Evolutionary conservation across 2,113 vertebrate species (phyloP).

Genomic region (Isurus oxyrinchus): DNA sequence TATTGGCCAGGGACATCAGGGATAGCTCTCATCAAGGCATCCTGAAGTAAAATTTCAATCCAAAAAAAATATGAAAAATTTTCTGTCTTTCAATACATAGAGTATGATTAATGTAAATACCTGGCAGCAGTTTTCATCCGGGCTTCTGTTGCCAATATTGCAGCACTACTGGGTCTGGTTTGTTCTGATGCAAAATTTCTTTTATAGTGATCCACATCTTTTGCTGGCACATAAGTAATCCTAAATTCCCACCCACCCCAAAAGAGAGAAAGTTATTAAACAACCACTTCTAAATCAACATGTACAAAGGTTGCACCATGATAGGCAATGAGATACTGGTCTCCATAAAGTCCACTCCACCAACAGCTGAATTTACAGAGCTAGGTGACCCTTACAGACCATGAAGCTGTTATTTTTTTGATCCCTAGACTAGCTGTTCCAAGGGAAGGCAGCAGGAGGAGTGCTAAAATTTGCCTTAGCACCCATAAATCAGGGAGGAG

Average conservation of each 20-base stretch:
- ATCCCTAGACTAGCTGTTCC: neutral
- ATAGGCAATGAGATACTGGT: neutral
- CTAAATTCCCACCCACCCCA: neutral
- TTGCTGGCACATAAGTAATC: constrained; percentile 13
- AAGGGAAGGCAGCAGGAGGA: neutral
- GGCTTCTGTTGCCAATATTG: neutral
- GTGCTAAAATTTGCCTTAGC: neutral
- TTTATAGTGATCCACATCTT: constrained; percentile 6
- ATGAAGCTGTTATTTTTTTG: neutral
- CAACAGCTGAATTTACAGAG: neutral
- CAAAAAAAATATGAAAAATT: neutral
- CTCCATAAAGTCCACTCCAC: neutral
- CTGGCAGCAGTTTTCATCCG: neutral
- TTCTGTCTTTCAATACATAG: neutral
- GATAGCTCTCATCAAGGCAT: neutral
- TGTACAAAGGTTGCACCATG: no score
- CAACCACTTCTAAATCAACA: neutral
- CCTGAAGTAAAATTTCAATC: neutral
- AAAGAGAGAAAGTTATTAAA: neutral
- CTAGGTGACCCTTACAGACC: neutral
- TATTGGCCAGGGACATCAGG: no score
- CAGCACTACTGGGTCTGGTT: neutral
- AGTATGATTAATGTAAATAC: neutral
- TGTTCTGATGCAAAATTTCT: neutral
- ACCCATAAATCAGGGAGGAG: neutral